Percentiles rank a stretch among this genome's conserved stretches.
Evolutionary conservation across 2,888 invertebrate genomes (phyloP).

Genomic region (Macropis europaea): DNA sequence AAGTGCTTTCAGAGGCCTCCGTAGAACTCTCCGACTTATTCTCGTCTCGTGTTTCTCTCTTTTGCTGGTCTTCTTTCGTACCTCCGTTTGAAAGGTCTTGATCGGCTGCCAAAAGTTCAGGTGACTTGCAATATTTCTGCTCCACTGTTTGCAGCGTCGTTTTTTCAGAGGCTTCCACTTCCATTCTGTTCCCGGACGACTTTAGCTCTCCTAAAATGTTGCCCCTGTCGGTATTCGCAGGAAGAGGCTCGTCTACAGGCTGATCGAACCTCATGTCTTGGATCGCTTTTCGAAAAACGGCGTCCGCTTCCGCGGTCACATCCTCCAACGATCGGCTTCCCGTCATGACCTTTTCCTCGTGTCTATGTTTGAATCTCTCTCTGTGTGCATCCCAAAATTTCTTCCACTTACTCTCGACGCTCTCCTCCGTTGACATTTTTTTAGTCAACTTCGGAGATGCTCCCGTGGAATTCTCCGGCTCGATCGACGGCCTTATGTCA

Average conservation of each 20-base stretch:
- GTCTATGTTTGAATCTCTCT: slow-evolving; percentile 3
- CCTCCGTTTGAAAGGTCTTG: not conserved
- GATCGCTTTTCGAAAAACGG: slow-evolving; percentile 22
- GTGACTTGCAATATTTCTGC: not conserved
- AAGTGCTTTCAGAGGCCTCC: not conserved
- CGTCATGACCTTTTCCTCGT: not conserved
- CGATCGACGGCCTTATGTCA: not conserved
- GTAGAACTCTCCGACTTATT: accelerated
- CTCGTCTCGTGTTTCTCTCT: not conserved
- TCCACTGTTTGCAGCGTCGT: not conserved
- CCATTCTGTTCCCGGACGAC: not conserved
- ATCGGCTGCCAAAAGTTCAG: not conserved
- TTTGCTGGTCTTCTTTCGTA: not conserved
- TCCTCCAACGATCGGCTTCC: not conserved
- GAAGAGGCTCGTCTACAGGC: not conserved
- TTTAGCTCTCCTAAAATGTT: not conserved
- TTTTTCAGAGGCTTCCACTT: not conserved
- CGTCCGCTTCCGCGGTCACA: slow-evolving; percentile 3
- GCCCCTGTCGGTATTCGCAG: not conserved
- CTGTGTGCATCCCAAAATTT: slow-evolving; percentile 22
- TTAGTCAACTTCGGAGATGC: not conserved
- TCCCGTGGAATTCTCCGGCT: not conserved
- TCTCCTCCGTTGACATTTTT: not conserved
- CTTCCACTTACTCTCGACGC: slow-evolving; percentile 12
- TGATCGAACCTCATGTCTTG: slow-evolving; percentile 9